Conservation (phyloP, 2,888 invertebrate genomes). For the Oligia strigilis region DNA sequence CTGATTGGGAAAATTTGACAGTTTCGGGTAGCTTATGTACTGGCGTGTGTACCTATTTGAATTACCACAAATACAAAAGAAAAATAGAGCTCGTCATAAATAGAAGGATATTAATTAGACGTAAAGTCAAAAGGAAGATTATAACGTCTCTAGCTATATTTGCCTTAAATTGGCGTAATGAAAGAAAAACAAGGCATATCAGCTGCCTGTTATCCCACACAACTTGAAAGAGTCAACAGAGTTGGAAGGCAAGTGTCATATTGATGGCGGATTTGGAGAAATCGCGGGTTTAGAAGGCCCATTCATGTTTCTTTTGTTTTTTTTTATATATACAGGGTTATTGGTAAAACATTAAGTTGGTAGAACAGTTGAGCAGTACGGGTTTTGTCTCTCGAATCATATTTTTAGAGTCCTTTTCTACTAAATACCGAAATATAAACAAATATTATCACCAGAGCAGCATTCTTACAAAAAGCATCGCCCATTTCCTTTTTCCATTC, state of each 20-base stretch:
- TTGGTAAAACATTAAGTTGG: too few relatives aligned
- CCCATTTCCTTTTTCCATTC: not conserved
- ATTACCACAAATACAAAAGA: not conserved
- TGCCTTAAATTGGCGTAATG: constrained; percentile 15
- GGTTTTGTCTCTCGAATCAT: not conserved
- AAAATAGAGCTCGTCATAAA: too few relatives aligned
- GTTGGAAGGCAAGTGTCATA: not conserved
- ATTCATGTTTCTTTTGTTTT: too few relatives aligned
- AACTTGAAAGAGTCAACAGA: constrained; percentile 32
- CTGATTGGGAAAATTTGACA: too few relatives aligned
- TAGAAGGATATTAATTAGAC: not conserved
- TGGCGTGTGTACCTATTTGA: too few relatives aligned
- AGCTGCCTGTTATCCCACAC: constrained; percentile 23
- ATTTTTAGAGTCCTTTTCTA: not conserved
- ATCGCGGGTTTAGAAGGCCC: not conserved
- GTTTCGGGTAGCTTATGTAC: too few relatives aligned
- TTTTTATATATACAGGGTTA: too few relatives aligned
- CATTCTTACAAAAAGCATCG: not conserved
- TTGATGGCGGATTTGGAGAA: not conserved
- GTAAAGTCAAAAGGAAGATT: constrained; percentile 10
- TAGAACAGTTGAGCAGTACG: too few relatives aligned
- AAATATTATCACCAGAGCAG: not conserved
- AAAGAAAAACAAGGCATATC: constrained; percentile 42
- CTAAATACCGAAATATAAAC: not conserved
- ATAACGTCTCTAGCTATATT: not conserved